Evolutionary conservation across 2,797 vertebrate species (phyloP).

Genomic region (Falco biarmicus): DNA sequence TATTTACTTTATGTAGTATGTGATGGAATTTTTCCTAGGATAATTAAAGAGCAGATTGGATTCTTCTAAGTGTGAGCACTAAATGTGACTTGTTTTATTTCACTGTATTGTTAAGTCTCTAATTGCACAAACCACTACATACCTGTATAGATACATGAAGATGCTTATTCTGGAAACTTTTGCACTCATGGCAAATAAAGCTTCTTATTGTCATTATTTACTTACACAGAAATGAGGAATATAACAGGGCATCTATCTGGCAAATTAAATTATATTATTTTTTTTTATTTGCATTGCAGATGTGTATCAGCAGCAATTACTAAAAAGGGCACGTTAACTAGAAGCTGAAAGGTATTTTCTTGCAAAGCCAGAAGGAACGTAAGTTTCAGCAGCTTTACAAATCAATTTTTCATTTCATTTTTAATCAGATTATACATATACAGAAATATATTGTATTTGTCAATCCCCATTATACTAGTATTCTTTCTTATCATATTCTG

Average conservation of each 20-base stretch:
- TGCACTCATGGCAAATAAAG: not conserved
- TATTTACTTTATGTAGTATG: not conserved
- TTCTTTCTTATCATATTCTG: not conserved
- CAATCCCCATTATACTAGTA: not conserved
- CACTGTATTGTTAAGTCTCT: not conserved
- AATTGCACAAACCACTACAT: not conserved
- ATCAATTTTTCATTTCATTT: not conserved
- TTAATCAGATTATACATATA: not conserved
- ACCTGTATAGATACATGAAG: not conserved
- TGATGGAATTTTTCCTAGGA: not conserved
- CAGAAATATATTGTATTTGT: not conserved
- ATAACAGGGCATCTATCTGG: not conserved
- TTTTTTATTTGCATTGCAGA: slow-evolving; percentile 13
- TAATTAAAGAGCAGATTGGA: not conserved
- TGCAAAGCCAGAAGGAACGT: not conserved
- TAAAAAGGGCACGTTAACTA: not conserved
- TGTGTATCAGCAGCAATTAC: not conserved
- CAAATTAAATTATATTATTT: not conserved
- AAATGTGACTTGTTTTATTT: not conserved
- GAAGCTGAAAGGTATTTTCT: not conserved
- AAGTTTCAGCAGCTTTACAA: not conserved
- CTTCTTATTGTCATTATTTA: not conserved
- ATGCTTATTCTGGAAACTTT: not conserved
- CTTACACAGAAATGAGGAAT: not conserved
- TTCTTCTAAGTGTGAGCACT: not conserved